Conservation (phyloP, 1,140 invertebrate genomes). For the Popillia japonica region DNA sequence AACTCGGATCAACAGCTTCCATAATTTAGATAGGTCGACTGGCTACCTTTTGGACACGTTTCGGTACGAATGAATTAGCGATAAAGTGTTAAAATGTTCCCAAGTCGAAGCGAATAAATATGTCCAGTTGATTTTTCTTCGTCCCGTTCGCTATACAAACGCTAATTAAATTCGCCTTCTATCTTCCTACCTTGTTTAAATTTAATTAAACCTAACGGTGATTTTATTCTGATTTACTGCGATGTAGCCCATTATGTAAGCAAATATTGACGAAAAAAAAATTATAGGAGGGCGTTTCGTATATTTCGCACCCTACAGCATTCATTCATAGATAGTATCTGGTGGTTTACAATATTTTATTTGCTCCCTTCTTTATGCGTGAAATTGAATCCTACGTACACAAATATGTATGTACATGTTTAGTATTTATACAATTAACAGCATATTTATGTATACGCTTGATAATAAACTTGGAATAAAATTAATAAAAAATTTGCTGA, state of each 20-base stretch:
- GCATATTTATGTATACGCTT: too few species aligned
- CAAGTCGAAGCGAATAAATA: neutral
- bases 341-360: too few species aligned
- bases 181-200: neutral
- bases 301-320: too few species aligned
- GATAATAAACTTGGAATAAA: too few species aligned
- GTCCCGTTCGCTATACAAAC: neutral
- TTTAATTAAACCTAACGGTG: conserved; percentile 13
- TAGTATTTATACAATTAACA: too few species aligned
- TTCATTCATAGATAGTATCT: too few species aligned
- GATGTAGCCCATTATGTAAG: neutral
- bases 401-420: neutral
- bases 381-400: neutral
- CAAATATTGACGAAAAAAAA: neutral
- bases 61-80: neutral
- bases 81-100: neutral
- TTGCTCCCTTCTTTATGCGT: neutral
- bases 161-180: neutral
- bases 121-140: neutral
- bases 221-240: neutral
- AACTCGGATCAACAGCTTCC: neutral
- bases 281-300: neutral
- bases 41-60: neutral
- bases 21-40: conserved; percentile 10
- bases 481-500: too few species aligned